Base-by-base conservation (phyloP, 2,888 invertebrate genomes). In the Omphaloscelis lunosa region DNA sequence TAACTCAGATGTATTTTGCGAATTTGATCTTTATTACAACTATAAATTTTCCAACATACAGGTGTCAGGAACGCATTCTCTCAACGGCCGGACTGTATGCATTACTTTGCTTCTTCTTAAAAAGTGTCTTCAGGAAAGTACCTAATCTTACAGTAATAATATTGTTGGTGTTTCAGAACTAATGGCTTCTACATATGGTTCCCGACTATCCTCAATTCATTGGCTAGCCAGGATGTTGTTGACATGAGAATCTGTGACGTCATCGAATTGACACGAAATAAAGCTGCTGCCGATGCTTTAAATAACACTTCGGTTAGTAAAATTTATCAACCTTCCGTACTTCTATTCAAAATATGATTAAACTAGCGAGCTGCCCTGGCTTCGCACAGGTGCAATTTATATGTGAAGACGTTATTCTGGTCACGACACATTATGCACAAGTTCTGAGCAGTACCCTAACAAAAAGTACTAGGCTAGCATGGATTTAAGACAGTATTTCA, bases 111-210 rank as follows among this genome's bases (percentile, higher is more conserved):
- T 53, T 53, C 9, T 53, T 23, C 23, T 56, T n/a, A 4, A 1
- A 48, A 73, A 41, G 1, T 2, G 3, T 29, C n/a, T 51, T 62
- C 3, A 4, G 51, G 3, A 51, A 51, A 51, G 0, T 56, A 34
- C 34, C 34, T 34, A 7, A 45, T 12, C 4, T 17, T 17, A 29
- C 23, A 17, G 8, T n/a, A 17, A 23, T 17, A 6, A 23, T 51
- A 51, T 66, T 5, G 27, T 41, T 79, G 11, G 29, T 75, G 29
- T 91, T 92, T 66, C 90, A 97, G 97, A 12, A 96, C 97, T 0
- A 97, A 97, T 66, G 97, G 97, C 0, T 96, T 97, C 88, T 96
- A 97, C 88, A 95, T 97, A 75, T 97, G 97, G 97, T 97, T 97
- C 83, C 97, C 97, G 0, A 95, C 97, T 23, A 97, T 97, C 70